Conservation (phyloP, 2,888 invertebrate genomes). For the Crocallis elinguaria region DNA sequence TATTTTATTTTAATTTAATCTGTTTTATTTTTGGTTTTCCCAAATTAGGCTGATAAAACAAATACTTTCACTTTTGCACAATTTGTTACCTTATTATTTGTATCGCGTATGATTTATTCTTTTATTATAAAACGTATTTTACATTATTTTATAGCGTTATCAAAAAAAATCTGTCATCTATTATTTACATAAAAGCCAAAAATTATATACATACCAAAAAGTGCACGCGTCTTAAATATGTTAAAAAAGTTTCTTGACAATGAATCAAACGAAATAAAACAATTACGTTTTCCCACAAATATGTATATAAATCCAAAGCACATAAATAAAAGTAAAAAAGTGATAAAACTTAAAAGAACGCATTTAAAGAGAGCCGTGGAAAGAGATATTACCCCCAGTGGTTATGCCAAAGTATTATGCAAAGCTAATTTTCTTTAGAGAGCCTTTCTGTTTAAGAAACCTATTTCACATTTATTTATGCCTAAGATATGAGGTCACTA, state of each 20-base stretch:
- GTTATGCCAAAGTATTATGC: slow-evolving; percentile 24
- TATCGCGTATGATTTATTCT: not conserved
- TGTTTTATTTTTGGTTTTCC: too few species aligned
- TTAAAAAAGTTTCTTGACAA: too few species aligned
- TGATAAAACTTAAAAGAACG: not conserved
- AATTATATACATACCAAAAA: too few species aligned
- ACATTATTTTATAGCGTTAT: too few species aligned
- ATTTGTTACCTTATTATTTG: too few species aligned
- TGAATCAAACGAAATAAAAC: too few species aligned
- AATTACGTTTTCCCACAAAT: too few species aligned
- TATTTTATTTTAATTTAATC: not conserved
- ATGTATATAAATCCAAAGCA: not conserved
- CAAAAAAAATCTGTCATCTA: too few species aligned
- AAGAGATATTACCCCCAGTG: slow-evolving; percentile 4
- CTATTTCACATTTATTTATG: slow-evolving; percentile 22
- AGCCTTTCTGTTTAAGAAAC: slow-evolving; percentile 20
- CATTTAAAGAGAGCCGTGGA: not conserved
- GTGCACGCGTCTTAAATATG: too few species aligned
- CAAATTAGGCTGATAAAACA: too few species aligned
- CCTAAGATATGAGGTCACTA: slow-evolving; percentile 3
- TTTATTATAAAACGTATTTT: not conserved
- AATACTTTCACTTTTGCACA: too few species aligned
- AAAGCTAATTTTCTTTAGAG: slow-evolving; percentile 31
- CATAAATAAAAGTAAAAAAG: not conserved
- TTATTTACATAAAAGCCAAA: too few species aligned